Percentiles rank a stretch among this genome's conserved stretches.
These are phyloP conservation scores for Porites lobata DNA, from an alignment of 92 coral and sea anemone genomes.

Conservation along the genomic window DNA sequence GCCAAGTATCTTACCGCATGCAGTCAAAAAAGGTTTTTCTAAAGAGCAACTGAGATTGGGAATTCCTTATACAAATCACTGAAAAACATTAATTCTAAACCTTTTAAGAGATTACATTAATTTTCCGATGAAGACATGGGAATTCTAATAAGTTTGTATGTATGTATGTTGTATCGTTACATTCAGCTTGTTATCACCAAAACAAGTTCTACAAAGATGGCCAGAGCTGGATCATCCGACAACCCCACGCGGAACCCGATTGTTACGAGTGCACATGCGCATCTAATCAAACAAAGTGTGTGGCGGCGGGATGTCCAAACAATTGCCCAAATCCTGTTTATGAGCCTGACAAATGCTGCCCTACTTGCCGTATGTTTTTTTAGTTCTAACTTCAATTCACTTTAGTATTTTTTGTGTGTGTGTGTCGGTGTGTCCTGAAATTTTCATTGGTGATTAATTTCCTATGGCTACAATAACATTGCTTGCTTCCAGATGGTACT, in stretches of 20 bases:
- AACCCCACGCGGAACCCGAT: neutral
- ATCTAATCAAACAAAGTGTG: neutral
- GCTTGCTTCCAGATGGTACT: too few species aligned
- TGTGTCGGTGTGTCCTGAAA: neutral
- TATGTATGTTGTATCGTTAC: too few species aligned
- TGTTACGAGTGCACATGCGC: slow-evolving; percentile 41
- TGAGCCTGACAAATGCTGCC: slow-evolving; percentile 60
- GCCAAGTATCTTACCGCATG: too few species aligned
- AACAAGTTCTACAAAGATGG: slow-evolving; percentile 7
- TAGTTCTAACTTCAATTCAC: neutral
- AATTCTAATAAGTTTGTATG: too few species aligned
- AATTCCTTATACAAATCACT: too few species aligned
- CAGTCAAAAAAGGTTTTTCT: too few species aligned
- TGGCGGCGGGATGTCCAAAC: neutral
- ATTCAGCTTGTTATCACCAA: slow-evolving; percentile 41
- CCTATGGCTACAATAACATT: too few species aligned
- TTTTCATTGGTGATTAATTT: too few species aligned
- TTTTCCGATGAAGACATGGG: too few species aligned
- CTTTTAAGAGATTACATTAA: too few species aligned
- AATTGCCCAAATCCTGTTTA: slow-evolving; percentile 40
- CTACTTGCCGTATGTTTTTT: slow-evolving; percentile 34
- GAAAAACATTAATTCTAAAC: too few species aligned
- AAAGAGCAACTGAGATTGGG: too few species aligned
- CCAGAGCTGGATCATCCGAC: slow-evolving; percentile 41
- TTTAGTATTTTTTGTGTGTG: neutral